Conservation (phyloP, 1,140 invertebrate species). For the Delia radicum region DNA sequence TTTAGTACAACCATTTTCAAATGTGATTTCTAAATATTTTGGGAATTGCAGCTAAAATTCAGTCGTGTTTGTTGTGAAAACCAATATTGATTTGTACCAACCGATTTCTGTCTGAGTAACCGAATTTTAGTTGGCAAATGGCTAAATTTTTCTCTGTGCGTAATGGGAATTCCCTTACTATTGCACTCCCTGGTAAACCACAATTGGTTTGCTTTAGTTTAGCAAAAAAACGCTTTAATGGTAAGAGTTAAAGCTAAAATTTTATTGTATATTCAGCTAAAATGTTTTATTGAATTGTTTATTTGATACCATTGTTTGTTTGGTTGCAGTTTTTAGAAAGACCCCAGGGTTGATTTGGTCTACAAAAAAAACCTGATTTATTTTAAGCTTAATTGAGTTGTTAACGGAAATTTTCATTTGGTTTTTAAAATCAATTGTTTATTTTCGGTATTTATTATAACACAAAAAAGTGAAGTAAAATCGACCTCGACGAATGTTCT, state of each 20-base stretch:
- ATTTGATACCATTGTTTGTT: background rate
- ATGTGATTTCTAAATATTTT: no score
- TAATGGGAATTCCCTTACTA: background rate
- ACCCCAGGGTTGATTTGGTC: background rate
- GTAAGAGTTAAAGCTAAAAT: background rate
- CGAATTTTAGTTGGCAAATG: no score
- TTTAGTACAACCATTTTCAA: no score
- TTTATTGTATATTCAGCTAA: background rate
- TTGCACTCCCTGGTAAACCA: background rate
- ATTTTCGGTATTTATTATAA: no score
- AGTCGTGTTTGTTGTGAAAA: no score
- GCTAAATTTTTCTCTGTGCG: no score
- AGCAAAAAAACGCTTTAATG: background rate
- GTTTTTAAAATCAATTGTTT: background rate
- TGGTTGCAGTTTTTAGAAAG: background rate
- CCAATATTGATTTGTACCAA: no score
- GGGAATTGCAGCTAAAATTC: no score
- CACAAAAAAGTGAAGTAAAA: no score
- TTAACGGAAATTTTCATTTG: background rate
- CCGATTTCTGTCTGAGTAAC: no score
- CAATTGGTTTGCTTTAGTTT: conserved; percentile 16
- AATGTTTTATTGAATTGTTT: conserved; percentile 1
- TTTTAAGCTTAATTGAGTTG: conserved; percentile 16
- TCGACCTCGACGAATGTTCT: no score
- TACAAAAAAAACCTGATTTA: conserved; percentile 7